Base-by-base conservation (phyloP, 2,888 invertebrate genomes). In the Chirona hameri region DNA sequence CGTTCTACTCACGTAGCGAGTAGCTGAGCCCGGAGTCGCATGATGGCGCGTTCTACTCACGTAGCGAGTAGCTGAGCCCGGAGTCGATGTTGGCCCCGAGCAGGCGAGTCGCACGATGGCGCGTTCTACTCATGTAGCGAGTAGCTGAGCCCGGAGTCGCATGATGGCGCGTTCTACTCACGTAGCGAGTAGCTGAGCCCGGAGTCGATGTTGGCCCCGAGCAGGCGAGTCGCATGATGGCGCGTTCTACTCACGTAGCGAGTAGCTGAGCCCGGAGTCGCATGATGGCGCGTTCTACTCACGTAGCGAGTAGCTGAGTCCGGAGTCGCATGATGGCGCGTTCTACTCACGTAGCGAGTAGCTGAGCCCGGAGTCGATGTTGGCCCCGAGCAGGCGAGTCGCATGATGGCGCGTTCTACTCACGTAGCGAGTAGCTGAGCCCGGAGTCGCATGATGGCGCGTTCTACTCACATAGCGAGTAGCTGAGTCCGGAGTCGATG, bases 381-480 rank as follows among this genome's bases (percentile, higher is more conserved):
- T 99, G 18, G 99, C 98, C 84, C 97, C 97, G 39, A 99, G 91
- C 82, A 99, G 89, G 89, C n/a, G n/a, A n/a, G n/a, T n/a, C n/a
- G n/a, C n/a, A n/a, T n/a, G n/a, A n/a, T n/a, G n/a, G n/a, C n/a
- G n/a, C n/a, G n/a, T n/a, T n/a, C n/a, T 0, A 79, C 79, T 48
- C 48, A 79, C 79, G 80, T 15, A 80, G 80, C 27, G 80, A 80
- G 80, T 80, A 80, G 80, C 80, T 98, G 18, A 99, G 90, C 0
- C 99, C 99, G 72, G 97, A 97, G 88, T 99, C 99, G 84, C n/a
- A 99, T 98, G 87, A 99, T 99, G 18, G 99, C 98, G n/a, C n/a
- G n/a, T n/a, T n/a, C n/a, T 0, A 79, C 79, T 48, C 48, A 79
- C 79, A 52, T 15, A 80, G 80, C 27, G 80, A 80, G 80, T 80